These are phyloP conservation scores for Enoplosus armatus DNA, from an alignment of 2,797 vertebrate genomes.

Conservation along the genomic window DNA sequence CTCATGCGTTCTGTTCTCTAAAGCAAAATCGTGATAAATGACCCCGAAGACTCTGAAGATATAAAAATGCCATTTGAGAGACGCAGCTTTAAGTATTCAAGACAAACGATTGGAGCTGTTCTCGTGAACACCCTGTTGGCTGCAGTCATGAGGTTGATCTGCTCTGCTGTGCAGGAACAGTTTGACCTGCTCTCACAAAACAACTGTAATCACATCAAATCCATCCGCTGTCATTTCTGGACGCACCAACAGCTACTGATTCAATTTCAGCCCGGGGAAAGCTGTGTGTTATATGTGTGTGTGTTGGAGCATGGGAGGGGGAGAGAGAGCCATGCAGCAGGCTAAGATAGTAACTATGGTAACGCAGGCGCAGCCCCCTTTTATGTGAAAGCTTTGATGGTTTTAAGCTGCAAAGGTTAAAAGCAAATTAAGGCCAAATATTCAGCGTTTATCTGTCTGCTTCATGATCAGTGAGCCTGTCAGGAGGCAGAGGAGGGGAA, in stretches of 20 bases:
- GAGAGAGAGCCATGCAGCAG: slow-evolving; percentile 30
- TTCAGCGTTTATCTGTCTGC: neutral
- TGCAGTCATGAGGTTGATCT: neutral
- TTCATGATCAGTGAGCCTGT: neutral
- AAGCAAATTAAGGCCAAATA: slow-evolving; percentile 61
- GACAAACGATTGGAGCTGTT: neutral
- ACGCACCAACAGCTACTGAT: slow-evolving; percentile 41
- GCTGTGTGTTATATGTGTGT: slow-evolving; percentile 24
- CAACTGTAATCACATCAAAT: slow-evolving; percentile 37
- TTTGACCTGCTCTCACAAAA: slow-evolving; percentile 16
- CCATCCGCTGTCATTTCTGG: slow-evolving; percentile 28
- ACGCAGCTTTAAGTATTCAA: neutral
- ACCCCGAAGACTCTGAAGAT: neutral
- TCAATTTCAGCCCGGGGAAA: slow-evolving; percentile 45
- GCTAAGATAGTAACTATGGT: slow-evolving; percentile 75
- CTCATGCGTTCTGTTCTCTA: no score
- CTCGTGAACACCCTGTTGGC: neutral
- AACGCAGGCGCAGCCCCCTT: slow-evolving; percentile 45
- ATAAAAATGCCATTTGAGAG: neutral
- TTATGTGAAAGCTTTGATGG: slow-evolving; percentile 48
- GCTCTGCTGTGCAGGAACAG: neutral
- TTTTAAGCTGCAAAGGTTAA: slow-evolving; percentile 64
- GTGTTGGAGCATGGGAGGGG: no score
- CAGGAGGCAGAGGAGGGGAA: neutral
- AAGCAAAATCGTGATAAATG: neutral